Evolutionary conservation across 2,113 vertebrate genomes (phyloP).

Genomic region (Tauraco erythrolophus): DNA sequence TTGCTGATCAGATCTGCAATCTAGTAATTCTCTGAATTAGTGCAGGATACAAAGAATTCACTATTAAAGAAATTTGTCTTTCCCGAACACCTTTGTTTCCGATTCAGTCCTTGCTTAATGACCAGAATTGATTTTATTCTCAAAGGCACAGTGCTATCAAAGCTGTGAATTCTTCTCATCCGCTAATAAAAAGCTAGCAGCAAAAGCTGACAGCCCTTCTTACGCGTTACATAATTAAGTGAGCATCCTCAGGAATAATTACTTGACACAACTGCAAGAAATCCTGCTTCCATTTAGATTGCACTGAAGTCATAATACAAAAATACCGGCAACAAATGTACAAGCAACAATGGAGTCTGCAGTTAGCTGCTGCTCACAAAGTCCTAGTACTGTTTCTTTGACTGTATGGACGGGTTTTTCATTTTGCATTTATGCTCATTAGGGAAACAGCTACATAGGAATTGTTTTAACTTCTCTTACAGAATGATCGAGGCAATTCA

Average conservation of each 20-base stretch:
- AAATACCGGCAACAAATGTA: background rate
- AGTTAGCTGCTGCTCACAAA: background rate
- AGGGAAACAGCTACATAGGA: background rate
- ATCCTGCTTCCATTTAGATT: background rate
- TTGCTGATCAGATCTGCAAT: background rate
- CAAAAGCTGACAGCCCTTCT: background rate
- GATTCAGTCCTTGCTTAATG: background rate
- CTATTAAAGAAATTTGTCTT: background rate
- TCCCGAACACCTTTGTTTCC: background rate
- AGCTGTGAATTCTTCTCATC: conserved; percentile 11
- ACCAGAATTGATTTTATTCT: background rate
- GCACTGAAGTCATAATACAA: background rate
- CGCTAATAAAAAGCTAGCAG: background rate
- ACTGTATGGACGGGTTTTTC: background rate
- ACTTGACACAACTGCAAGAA: background rate
- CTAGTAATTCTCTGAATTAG: background rate
- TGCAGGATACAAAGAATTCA: background rate
- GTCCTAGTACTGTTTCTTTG: background rate
- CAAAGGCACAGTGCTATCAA: background rate
- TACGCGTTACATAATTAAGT: background rate
- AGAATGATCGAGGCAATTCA: background rate
- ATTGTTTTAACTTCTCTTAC: background rate
- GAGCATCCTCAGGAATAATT: conserved; percentile 9
- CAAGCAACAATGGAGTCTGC: background rate
- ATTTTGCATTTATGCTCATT: background rate